Evolutionary conservation across 2,113 vertebrate genomes (phyloP), one percentile per base, ranked within the genome.

Genomic region (Piprites chloris): DNA sequence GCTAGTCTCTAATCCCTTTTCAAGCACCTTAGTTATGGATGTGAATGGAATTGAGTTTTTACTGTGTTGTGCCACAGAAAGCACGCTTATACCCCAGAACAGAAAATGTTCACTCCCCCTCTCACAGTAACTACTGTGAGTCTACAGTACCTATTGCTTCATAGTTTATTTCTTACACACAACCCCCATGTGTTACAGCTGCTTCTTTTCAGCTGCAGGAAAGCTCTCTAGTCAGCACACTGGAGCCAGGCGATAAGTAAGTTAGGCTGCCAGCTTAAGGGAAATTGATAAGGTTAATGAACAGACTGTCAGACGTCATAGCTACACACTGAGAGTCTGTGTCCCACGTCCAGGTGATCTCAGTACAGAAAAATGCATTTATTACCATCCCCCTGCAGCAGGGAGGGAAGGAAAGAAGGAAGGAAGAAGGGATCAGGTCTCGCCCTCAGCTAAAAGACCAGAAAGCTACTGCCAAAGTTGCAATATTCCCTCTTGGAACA

Each of bases 181-280:
- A 27, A 33, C 42, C 49, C 33, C n/a, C 46, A 37, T 59, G 10
- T 26, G 9, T 42, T 42, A 86, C 93, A 93, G 83, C 86, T 95
- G 91, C 42, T 92, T 69, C 91, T 78, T 61, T 52, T 84, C 91
- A 96, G 76, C 83, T 88, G 77, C 6, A 87, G 62, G 55, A 89
- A 78, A 81, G 65, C 37, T 65, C 49, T 55, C 58, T 24, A 46
- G 47, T 32, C 84, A 92, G 77, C 37, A 72, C 6, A 28, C 80
- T 61, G 77, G 61, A 91, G 58, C 77, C 72, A 50, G 89, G 65
- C 50, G 75, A 35, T 37, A 85, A 62, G 19, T 28, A 56, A 37
- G 62, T 28, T 4, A 63, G 27, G 42, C 63, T 80, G 67, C 8
- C 50, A 32, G 26, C 11, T 37, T 41, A 30, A 79, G 85, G 56